Conservation (phyloP, 2,888 invertebrate genomes). For the Atethmia centrago region DNA sequence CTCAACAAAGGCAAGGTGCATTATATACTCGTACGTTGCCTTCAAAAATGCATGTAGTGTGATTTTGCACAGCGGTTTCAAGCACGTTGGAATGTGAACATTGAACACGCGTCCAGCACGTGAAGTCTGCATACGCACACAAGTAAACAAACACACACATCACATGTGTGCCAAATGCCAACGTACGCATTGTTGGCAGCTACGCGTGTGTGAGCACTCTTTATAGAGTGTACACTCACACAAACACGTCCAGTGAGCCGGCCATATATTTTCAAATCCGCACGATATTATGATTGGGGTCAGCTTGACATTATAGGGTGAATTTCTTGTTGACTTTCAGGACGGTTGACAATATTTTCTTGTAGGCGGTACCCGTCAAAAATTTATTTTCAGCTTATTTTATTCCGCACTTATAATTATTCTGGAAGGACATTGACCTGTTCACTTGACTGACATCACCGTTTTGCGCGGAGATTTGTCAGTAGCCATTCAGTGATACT, state of each 20-base stretch:
- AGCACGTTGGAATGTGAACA: slow-evolving; percentile 85
- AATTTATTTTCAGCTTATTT: slow-evolving; percentile 43
- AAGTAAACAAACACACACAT: slow-evolving; percentile 55
- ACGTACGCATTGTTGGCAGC: slow-evolving; percentile 73
- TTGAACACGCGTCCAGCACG: slow-evolving; percentile 84
- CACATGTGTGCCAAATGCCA: slow-evolving; percentile 78
- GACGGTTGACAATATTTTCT: slow-evolving; percentile 17
- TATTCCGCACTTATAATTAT: slow-evolving; percentile 31
- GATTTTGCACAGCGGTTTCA: slow-evolving; percentile 67
- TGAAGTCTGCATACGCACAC: slow-evolving; percentile 76
- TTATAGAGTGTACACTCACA: slow-evolving; percentile 67
- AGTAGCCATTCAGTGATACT: slow-evolving; percentile 24
- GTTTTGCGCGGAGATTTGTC: slow-evolving; percentile 29
- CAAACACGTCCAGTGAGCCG: slow-evolving; percentile 23
- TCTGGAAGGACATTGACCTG: slow-evolving; percentile 61
- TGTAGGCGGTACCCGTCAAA: slow-evolving; percentile 13
- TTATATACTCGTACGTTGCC: slow-evolving; percentile 43
- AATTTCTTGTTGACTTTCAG: slow-evolving; percentile 44
- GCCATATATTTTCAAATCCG: slow-evolving; percentile 69
- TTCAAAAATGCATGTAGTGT: slow-evolving; percentile 66
- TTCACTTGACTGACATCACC: slow-evolving; percentile 49
- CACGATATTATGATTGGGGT: slow-evolving; percentile 59
- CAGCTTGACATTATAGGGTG: slow-evolving; percentile 52
- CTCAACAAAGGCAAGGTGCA: slow-evolving; percentile 42
- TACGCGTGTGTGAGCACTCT: slow-evolving; percentile 68